phyloP scores from a whole-genome alignment of 2,797 vertebrate species.

The Tinamus major region DNA sequence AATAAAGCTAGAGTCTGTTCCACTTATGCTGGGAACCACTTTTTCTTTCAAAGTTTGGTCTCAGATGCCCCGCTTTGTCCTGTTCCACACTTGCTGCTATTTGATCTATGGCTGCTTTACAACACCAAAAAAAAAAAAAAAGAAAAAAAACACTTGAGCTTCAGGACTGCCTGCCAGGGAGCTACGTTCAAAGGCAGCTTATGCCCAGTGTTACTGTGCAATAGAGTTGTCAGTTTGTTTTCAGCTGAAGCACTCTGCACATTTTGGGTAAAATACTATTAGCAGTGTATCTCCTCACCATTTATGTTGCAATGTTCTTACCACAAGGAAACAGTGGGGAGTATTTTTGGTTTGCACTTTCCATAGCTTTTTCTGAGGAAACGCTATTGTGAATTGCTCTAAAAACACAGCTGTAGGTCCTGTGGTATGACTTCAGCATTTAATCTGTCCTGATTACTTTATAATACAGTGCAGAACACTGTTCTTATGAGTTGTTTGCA shows the following conservation, averaged over 20 bases:
- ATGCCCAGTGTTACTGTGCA: not conserved
- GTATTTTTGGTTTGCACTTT: conserved; percentile 10
- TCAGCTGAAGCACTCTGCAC: not conserved
- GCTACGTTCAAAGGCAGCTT: not conserved
- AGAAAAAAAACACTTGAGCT: not conserved
- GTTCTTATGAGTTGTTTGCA: not conserved
- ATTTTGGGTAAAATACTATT: not conserved
- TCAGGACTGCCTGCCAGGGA: not conserved
- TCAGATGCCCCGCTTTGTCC: not conserved
- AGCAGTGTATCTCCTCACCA: not conserved
- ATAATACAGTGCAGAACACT: not conserved
- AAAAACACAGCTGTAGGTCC: conserved; percentile 2
- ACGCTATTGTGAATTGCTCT: not conserved
- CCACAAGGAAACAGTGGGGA: not conserved
- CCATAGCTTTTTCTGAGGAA: not conserved
- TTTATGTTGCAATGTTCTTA: not conserved
- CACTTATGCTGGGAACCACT: not conserved
- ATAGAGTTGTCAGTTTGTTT: not conserved
- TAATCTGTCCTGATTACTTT: not conserved
- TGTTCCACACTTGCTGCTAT: not conserved
- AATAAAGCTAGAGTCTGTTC: not conserved
- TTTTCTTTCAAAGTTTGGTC: not conserved
- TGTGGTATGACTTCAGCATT: not conserved
- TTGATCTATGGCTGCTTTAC: not conserved
- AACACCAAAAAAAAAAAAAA: not conserved